These are phyloP conservation scores for Alsophila aescularia DNA, from an alignment of 2,888 invertebrate genomes.

Conservation along the genomic window DNA sequence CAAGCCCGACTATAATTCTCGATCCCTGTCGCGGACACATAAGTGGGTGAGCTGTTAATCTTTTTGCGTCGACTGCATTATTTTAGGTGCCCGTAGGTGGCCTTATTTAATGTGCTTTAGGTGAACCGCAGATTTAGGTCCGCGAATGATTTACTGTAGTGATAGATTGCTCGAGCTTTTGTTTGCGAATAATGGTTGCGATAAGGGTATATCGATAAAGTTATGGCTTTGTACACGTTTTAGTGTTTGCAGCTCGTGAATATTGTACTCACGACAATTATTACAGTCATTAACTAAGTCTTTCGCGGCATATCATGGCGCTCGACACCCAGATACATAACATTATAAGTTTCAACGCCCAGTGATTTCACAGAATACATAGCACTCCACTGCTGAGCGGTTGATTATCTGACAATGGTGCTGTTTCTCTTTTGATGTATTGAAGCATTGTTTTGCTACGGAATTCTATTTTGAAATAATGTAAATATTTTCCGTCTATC, in stretches of 20 bases:
- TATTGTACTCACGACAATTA: too few species aligned
- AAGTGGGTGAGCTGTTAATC: slow-evolving; percentile 68
- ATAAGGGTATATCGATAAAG: not conserved
- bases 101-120: slow-evolving; percentile 48
- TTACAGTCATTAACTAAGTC: too few species aligned
- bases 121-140: slow-evolving; percentile 31
- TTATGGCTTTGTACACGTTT: not conserved
- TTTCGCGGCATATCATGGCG: too few species aligned
- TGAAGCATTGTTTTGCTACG: too few species aligned
- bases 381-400: too few species aligned
- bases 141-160: slow-evolving; percentile 28
- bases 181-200: slow-evolving; percentile 13
- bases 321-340: too few species aligned
- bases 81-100: slow-evolving; percentile 54
- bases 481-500: too few species aligned
- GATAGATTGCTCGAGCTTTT: slow-evolving; percentile 20
- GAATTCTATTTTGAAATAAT: too few species aligned
- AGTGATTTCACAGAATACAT: too few species aligned
- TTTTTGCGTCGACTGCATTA: slow-evolving; percentile 73
- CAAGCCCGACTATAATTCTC: slow-evolving; percentile 61
- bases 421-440: too few species aligned
- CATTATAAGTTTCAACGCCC: too few species aligned
- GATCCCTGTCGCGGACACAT: slow-evolving; percentile 65
- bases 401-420: too few species aligned
- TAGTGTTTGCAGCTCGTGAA: not conserved